Base-by-base conservation (phyloP, 30 jellyfish, hydroid and myxozoan genomes). In the Chrysaora quinquecirrha region DNA sequence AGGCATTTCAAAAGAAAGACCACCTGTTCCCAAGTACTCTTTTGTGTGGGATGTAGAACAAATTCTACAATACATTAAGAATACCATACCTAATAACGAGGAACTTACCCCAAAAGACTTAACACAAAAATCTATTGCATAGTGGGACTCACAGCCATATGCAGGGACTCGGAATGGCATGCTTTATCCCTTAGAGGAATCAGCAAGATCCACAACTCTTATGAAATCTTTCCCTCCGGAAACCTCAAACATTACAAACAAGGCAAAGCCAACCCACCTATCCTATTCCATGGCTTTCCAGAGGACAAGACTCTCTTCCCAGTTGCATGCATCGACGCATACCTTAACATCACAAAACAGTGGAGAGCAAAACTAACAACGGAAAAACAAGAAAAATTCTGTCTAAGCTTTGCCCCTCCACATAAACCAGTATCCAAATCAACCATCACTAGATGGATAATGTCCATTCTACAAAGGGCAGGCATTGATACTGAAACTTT, bases 1-100 rank as follows among this genome's bases (percentile, higher is more conserved):
- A 66, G 83, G 71, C 23, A 71, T 71, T 23, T 43, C 68, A 1
- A 71, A 71, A 35, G 70, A 35, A 2, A 71, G 83, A 35, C 83
- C 83, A 50, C 83, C 83, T 0, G 0, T 1, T 1, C 74, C 83
- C 16, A 71, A 71, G 29, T 34, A 71, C 22, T 1, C 34, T 43
- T 43, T 71, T 63, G 47, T 62, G 2, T 77, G 71, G 71, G 32
- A 71, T 43, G 71, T 71, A 11, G 83, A 71, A 19, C 70, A 33
- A 24, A 71, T 71, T 9, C 25, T 71, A 71, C 18, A 71, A 1
- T 34, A 48, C 48, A 35, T 71, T n/a, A 34, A 48, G 19, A 7
- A 3, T 30, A 25, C 2, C 18, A 0, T 71, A 29, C 46, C 50
- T 0, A 43, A 32, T 1, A 48, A 71, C 48, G 29, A 71, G 1